phyloP scores from a whole-genome alignment of 2,888 invertebrate species.

The Megastigmus dorsalis region DNA sequence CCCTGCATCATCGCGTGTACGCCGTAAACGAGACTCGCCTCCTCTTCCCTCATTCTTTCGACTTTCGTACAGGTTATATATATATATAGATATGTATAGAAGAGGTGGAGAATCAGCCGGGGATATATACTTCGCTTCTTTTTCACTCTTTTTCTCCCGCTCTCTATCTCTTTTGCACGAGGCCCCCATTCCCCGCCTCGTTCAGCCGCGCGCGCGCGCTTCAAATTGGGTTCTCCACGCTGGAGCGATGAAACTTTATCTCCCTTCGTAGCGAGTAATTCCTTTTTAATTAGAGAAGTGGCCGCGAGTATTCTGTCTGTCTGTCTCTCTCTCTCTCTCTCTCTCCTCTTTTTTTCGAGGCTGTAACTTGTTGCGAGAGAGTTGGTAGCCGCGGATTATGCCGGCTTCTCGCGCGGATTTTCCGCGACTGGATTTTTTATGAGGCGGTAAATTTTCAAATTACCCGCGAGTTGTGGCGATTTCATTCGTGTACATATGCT shows the following conservation, averaged over 20 bases:
- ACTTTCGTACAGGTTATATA: no score
- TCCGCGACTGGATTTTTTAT: background rate
- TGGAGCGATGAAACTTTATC: constrained; percentile 26
- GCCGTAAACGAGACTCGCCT: background rate
- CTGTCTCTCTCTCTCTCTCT: no score
- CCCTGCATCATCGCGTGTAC: background rate
- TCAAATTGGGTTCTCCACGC: constrained; percentile 1
- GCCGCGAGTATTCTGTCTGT: no score
- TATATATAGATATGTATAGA: no score
- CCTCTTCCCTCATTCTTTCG: background rate
- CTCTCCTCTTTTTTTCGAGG: no score
- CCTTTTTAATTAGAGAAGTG: constrained; percentile 33
- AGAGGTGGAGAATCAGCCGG: no score
- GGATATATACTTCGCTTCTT: no score
- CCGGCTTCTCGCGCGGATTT: background rate
- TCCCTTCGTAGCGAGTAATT: constrained; percentile 17
- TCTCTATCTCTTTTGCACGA: background rate
- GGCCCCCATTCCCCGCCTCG: no score
- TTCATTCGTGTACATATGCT: no score
- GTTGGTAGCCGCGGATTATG: background rate
- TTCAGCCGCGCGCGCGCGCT: no score
- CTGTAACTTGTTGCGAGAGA: no score
- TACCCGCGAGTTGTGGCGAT: background rate
- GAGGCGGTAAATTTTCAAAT: background rate
- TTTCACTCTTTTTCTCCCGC: background rate